These are phyloP conservation scores for Gasterosteus nipponicus DNA, from an alignment of 2,113 vertebrate species.

Conservation along the genomic window DNA sequence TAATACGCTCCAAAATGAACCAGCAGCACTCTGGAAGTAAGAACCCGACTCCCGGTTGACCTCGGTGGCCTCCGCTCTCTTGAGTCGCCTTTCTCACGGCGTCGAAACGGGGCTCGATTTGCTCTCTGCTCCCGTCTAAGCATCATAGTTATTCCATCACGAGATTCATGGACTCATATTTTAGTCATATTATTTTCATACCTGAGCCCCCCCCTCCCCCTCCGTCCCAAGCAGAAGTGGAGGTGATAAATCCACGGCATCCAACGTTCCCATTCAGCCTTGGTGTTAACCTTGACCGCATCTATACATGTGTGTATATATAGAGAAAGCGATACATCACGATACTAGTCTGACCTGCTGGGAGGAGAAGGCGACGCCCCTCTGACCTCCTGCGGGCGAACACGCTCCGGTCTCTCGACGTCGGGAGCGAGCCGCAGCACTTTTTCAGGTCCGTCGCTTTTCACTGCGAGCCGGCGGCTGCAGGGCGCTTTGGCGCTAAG, in stretches of 20 bases:
- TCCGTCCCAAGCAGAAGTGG: not conserved
- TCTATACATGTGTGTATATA: not conserved
- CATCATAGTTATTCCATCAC: conserved; percentile 37
- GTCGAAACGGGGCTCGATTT: too few relatives aligned
- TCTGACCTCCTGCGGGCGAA: not conserved
- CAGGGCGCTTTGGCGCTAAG: not conserved
- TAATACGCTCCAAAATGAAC: not conserved
- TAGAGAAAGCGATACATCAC: too few relatives aligned
- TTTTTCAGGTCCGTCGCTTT: not conserved
- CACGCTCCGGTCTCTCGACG: not conserved
- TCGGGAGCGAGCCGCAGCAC: not conserved
- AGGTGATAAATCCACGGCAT: conserved; percentile 26
- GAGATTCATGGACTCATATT: conserved; percentile 63
- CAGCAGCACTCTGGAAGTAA: not conserved
- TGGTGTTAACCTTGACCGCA: conserved; percentile 1
- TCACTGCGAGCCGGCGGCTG: not conserved
- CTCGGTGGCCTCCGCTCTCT: not conserved
- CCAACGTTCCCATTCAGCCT: conserved; percentile 10
- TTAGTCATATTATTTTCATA: conserved; percentile 61
- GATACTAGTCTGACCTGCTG: not conserved
- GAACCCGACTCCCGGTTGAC: not conserved
- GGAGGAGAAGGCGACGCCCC: not conserved
- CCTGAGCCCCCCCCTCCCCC: not conserved
- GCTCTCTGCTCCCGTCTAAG: conserved; percentile 27
- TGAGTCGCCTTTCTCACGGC: too few relatives aligned